Conservation (phyloP, 2,113 vertebrate species). For the Cololabis saira region DNA sequence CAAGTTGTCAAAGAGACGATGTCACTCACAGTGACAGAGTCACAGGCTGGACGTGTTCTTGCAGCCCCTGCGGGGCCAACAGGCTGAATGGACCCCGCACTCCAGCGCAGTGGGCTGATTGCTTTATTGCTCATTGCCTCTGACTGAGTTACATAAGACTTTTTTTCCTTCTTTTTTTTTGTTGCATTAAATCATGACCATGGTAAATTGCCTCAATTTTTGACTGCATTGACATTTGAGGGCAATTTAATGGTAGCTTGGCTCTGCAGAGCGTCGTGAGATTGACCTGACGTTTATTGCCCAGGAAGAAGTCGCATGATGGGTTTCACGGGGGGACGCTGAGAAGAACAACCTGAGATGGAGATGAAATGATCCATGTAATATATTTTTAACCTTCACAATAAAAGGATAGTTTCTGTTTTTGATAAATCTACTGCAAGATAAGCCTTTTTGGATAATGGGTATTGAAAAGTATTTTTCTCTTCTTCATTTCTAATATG, state of each 20-base stretch:
- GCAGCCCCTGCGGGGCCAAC: constrained; percentile 45
- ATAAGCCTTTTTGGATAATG: no score
- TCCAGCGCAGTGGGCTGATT: constrained; percentile 49
- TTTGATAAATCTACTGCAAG: no score
- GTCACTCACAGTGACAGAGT: constrained; percentile 48
- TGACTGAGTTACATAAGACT: constrained; percentile 51
- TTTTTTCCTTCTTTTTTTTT: constrained; percentile 12
- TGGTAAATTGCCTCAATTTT: constrained; percentile 56
- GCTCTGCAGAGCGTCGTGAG: constrained; percentile 42
- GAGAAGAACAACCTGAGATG: constrained; percentile 42
- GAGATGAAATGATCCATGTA: neutral
- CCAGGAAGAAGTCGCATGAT: constrained; percentile 47
- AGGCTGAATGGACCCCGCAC: constrained; percentile 27
- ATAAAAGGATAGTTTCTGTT: no score
- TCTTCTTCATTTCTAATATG: neutral
- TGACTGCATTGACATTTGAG: constrained; percentile 55
- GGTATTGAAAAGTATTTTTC: neutral
- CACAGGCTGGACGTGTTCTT: constrained; percentile 49
- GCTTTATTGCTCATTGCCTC: constrained; percentile 53
- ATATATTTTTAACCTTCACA: neutral
- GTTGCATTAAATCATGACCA: constrained; percentile 39
- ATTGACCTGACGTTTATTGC: constrained; percentile 66
- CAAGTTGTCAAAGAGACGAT: constrained; percentile 50
- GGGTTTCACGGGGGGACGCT: constrained; percentile 38
- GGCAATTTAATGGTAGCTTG: constrained; percentile 58